These are phyloP conservation scores for Drepana falcataria DNA, from an alignment of 2,888 invertebrate genomes.

Conservation along the genomic window DNA sequence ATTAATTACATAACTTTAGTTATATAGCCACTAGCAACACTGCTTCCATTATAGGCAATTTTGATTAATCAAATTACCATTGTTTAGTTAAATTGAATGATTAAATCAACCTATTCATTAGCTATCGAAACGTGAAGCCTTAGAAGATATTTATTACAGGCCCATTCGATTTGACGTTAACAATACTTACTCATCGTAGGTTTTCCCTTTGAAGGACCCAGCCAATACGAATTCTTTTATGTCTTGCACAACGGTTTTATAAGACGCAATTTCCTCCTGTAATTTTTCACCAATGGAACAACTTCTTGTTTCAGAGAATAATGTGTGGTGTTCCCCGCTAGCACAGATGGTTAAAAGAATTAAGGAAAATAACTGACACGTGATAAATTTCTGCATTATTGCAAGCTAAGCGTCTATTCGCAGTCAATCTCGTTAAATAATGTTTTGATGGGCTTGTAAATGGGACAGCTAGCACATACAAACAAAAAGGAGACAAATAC, in stretches of 20 bases:
- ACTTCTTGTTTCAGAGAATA: slow-evolving; percentile 19
- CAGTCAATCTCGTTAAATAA: neutral
- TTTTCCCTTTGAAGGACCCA: slow-evolving; percentile 77
- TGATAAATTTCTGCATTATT: neutral
- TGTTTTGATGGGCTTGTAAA: neutral
- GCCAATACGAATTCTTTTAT: slow-evolving; percentile 71
- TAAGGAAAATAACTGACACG: neutral
- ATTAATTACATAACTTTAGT: too few relatives aligned
- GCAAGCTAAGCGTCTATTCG: neutral
- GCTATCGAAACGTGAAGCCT: slow-evolving; percentile 5
- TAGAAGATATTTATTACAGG: slow-evolving; percentile 5
- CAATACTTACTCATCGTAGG: slow-evolving; percentile 73
- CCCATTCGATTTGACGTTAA: slow-evolving; percentile 10
- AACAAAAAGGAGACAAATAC: neutral
- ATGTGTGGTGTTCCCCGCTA: slow-evolving; percentile 15
- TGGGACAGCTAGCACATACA: neutral
- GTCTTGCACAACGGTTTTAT: slow-evolving; percentile 64
- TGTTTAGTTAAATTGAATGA: neutral
- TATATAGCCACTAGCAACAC: neutral
- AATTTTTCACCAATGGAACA: slow-evolving; percentile 34
- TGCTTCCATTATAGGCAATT: neutral
- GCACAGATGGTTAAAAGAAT: slow-evolving; percentile 10
- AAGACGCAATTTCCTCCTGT: slow-evolving; percentile 79
- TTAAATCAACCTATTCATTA: neutral
- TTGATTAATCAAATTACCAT: neutral